These are phyloP conservation scores for Euura lappo DNA, from an alignment of 1,140 invertebrate genomes.

Conservation along the genomic window DNA sequence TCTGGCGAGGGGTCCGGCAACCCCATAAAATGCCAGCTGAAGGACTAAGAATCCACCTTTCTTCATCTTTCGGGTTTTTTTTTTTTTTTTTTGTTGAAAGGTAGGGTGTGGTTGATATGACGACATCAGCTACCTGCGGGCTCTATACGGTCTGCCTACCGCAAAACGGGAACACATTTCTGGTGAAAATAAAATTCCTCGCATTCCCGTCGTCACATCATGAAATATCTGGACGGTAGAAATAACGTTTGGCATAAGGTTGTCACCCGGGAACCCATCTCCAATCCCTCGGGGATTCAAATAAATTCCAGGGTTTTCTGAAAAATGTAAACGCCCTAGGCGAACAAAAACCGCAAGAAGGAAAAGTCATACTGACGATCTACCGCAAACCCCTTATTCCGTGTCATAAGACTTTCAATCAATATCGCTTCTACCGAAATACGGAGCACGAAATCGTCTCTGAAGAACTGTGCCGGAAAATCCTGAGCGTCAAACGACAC, in stretches of 20 bases:
- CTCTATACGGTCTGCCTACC: too few relatives aligned
- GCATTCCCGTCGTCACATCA: background rate
- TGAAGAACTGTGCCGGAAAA: background rate
- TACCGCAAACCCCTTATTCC: background rate
- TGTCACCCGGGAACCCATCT: background rate
- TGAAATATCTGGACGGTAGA: background rate
- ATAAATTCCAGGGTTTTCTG: slow-evolving; percentile 3
- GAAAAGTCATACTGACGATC: background rate
- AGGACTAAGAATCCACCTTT: background rate
- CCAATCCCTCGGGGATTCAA: background rate
- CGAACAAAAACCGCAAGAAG: background rate
- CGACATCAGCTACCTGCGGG: too few relatives aligned
- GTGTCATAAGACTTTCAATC: background rate
- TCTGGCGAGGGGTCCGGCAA: background rate
- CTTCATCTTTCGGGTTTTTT: too few relatives aligned
- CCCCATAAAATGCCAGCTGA: slow-evolving; percentile 31
- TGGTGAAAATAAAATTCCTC: background rate
- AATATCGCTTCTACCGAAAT: background rate
- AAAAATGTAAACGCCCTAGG: background rate
- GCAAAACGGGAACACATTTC: too few relatives aligned
- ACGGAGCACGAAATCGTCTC: background rate
- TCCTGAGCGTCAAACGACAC: background rate
- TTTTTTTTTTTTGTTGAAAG: too few relatives aligned
- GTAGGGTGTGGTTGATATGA: too few relatives aligned
- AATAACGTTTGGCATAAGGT: slow-evolving; percentile 4